These are phyloP conservation scores for Tenthredo amoena DNA, from an alignment of 2,888 invertebrate species.

Conservation along the genomic window DNA sequence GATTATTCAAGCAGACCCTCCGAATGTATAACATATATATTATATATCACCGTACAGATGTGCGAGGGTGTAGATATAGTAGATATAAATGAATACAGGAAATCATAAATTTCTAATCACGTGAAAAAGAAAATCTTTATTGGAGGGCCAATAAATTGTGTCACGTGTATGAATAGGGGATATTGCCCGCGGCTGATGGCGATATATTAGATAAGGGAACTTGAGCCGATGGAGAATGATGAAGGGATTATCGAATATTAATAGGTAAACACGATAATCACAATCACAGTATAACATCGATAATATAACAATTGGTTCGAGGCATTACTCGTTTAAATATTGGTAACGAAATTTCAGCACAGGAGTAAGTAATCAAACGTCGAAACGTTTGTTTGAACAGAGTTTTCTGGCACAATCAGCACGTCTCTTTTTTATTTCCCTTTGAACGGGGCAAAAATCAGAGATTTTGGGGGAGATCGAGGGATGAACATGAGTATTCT, in stretches of 20 bases:
- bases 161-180: constrained; percentile 19
- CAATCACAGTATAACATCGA: constrained; percentile 11
- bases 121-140: constrained; percentile 8
- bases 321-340: neutral
- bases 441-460: neutral
- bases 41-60: neutral
- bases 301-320: neutral
- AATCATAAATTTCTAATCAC: constrained; percentile 32
- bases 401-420: neutral
- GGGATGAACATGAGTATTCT: neutral
- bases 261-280: constrained; percentile 26
- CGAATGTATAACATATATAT: too few species aligned
- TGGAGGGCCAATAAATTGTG: constrained; percentile 38
- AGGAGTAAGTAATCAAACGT: neutral
- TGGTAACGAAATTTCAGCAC: neutral
- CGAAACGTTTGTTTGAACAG: constrained; percentile 8
- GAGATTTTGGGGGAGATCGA: neutral
- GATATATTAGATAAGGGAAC: constrained; percentile 38
- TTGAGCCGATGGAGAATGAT: constrained; percentile 32
- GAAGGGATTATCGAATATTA: constrained; percentile 43
- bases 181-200: constrained; percentile 17
- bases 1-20: too few species aligned
- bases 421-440: neutral
- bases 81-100: constrained; percentile 25
- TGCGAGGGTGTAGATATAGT: constrained; percentile 24